Evolutionary conservation across 2,797 vertebrate genomes (phyloP).

Genomic region (Hypotaenidia philippensis): DNA sequence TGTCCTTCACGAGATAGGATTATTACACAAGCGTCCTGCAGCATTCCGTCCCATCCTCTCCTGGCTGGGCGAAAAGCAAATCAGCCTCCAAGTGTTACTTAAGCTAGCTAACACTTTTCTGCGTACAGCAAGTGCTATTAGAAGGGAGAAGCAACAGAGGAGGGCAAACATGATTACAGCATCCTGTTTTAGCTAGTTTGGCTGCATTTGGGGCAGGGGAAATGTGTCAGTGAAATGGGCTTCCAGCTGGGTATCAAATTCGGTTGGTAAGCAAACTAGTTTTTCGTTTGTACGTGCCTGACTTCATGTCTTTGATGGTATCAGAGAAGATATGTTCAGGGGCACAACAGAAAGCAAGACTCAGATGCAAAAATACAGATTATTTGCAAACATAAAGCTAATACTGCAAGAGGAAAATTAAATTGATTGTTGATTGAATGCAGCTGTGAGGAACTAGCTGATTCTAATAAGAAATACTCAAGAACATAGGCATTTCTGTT

Average conservation of each 20-base stretch:
- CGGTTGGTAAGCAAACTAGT: not conserved
- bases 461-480: not conserved
- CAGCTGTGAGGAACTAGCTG: not conserved
- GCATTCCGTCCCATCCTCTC: not conserved
- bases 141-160: not conserved
- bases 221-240: accelerated
- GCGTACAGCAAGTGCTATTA: not conserved
- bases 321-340: not conserved
- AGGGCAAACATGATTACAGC: not conserved
- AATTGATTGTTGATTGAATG: not conserved
- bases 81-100: not conserved
- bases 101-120: not conserved
- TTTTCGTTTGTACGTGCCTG: not conserved
- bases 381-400: not conserved
- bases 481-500: not conserved
- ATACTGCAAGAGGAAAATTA: not conserved
- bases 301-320: not conserved
- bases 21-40: not conserved
- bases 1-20: not conserved
- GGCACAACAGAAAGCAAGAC: not conserved
- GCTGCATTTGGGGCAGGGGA: not conserved
- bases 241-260: not conserved
- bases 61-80: not conserved
- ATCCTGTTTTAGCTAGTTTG: not conserved
- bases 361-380: not conserved